Conservation (phyloP, 2,888 invertebrate species). For the Alviniconcha strummeri region DNA sequence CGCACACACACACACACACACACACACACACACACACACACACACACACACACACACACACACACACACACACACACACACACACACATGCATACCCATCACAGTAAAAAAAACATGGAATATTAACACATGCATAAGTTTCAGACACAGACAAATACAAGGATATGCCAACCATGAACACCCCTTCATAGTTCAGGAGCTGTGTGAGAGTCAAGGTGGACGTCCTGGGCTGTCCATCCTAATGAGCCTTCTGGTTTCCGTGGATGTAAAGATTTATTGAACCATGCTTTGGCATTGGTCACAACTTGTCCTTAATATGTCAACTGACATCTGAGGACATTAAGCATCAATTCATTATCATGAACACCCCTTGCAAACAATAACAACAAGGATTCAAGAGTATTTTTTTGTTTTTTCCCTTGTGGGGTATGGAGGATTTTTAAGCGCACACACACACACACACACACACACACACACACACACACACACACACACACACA, state of each 20-base stretch:
- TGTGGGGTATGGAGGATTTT: too few species aligned
- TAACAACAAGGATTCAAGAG: too few species aligned
- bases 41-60: neutral
- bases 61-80: neutral
- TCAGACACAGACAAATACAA: neutral
- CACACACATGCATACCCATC: neutral
- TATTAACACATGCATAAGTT: neutral
- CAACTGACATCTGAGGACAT: too few species aligned
- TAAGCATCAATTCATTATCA: too few species aligned
- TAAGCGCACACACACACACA: neutral
- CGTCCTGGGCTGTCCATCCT: too few species aligned
- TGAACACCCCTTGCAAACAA: neutral
- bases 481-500: slow-evolving; percentile 1
- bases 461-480: slow-evolving; percentile 8
- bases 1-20: neutral
- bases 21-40: neutral
- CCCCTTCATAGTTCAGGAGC: neutral
- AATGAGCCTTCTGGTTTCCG: too few species aligned
- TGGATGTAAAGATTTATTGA: too few species aligned
- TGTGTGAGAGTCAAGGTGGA: too few species aligned
- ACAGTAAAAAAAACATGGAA: neutral
- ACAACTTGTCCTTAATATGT: too few species aligned
- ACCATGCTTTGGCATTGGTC: too few species aligned
- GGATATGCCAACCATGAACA: neutral
- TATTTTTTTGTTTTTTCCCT: too few species aligned